Conservation (phyloP, 2,797 vertebrate genomes). For the Hybognathus amarus region DNA sequence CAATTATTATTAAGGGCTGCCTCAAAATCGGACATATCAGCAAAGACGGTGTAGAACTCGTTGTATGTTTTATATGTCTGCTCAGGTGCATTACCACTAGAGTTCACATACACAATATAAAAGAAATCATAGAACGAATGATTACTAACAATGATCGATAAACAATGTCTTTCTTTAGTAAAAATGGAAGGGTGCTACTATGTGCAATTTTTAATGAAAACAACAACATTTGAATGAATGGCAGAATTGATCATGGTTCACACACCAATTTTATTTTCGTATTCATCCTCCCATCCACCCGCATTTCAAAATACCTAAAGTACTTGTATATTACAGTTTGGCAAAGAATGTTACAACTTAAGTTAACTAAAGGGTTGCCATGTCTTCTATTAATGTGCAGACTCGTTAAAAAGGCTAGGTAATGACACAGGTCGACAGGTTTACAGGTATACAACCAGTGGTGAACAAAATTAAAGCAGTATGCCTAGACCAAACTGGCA, state of each 20-base stretch:
- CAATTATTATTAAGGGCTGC: no score
- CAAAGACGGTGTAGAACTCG: no score
- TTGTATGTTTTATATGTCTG: no score
- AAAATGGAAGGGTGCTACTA: neutral
- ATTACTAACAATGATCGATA: no score
- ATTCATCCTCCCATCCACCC: conserved; percentile 63
- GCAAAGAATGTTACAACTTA: neutral
- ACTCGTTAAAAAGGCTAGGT: neutral
- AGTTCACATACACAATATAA: no score
- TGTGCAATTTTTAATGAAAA: neutral
- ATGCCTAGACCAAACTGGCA: neutral
- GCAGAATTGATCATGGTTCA: no score
- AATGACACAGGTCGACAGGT: neutral
- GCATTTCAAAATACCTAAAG: neutral
- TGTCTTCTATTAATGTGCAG: neutral
- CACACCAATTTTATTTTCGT: neutral
- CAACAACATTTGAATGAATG: neutral
- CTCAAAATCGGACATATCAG: no score
- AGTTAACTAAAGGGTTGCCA: neutral
- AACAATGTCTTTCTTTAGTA: no score
- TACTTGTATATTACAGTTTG: neutral
- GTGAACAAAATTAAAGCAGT: neutral
- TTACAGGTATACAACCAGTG: neutral
- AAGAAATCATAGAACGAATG: no score
- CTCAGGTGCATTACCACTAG: no score